phyloP scores from a whole-genome alignment of 1,140 invertebrate species.

The Lordiphosa stackelbergi region DNA sequence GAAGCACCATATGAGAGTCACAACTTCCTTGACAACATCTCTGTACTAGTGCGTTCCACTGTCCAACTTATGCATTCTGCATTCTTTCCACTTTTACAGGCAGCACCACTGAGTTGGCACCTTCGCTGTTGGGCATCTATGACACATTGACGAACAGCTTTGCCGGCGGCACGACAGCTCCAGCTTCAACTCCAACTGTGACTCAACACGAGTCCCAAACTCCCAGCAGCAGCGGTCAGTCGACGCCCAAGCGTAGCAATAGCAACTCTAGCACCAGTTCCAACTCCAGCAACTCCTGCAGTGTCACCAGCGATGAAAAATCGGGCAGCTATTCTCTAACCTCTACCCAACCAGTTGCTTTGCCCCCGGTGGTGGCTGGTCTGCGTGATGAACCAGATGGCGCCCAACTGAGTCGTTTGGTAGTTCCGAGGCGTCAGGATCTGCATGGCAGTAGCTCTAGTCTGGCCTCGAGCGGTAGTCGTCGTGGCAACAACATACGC shows the following conservation, averaged over 20 bases:
- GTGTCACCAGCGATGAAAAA: slow-evolving; percentile 57
- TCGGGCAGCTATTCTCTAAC: slow-evolving; percentile 47
- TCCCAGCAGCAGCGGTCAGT: slow-evolving; percentile 37
- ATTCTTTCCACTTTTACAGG: slow-evolving; percentile 69
- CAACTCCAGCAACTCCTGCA: slow-evolving; percentile 34
- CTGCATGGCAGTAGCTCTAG: slow-evolving; percentile 56
- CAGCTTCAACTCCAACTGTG: slow-evolving; percentile 18
- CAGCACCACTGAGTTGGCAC: slow-evolving; percentile 80
- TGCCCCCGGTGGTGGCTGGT: slow-evolving; percentile 30
- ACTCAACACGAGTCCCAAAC: slow-evolving; percentile 30
- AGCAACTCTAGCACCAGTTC: slow-evolving; percentile 46
- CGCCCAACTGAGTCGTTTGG: slow-evolving; percentile 56
- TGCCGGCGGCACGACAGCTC: slow-evolving; percentile 20
- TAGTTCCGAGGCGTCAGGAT: slow-evolving; percentile 52
- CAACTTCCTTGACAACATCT: no score
- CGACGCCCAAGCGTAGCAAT: slow-evolving; percentile 53
- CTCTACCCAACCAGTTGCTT: slow-evolving; percentile 23
- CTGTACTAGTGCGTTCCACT: no score
- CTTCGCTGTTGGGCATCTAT: slow-evolving; percentile 80
- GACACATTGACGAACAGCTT: slow-evolving; percentile 75
- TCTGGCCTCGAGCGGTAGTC: slow-evolving; percentile 51
- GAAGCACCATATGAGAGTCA: no score
- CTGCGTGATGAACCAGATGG: slow-evolving; percentile 63
- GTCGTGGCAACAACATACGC: slow-evolving; percentile 67
- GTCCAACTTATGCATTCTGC: not conserved